Evolutionary conservation across 2,797 vertebrate genomes (phyloP).

Genomic region (Ctenochaetus hawaiiensis): DNA sequence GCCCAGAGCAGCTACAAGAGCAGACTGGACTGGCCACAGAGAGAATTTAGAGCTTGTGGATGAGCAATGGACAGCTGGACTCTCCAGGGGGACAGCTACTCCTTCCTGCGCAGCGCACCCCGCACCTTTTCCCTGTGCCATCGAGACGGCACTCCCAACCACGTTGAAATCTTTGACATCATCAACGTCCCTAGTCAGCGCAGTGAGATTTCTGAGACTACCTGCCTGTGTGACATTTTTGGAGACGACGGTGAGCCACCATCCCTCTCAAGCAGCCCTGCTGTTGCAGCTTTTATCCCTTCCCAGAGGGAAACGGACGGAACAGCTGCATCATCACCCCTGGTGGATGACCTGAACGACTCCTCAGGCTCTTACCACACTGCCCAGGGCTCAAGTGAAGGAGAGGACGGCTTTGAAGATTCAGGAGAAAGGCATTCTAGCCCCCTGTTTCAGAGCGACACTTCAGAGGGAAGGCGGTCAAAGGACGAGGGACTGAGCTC

Average conservation of each 20-base stretch:
- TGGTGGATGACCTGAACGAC: constrained; percentile 82
- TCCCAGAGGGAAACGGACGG: constrained; percentile 65
- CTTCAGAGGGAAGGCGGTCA: constrained; percentile 44
- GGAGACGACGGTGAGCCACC: constrained; percentile 83
- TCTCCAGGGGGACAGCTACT: constrained; percentile 86
- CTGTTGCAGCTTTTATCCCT: constrained; percentile 66
- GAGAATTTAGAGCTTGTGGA: constrained; percentile 75
- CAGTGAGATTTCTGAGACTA: constrained; percentile 86
- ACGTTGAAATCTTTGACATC: constrained; percentile 88
- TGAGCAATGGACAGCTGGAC: constrained; percentile 88
- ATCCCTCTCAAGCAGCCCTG: constrained; percentile 80
- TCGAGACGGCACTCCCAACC: constrained; percentile 85
- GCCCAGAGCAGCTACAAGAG: constrained; percentile 58
- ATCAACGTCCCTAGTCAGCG: constrained; percentile 80
- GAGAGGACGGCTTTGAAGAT: constrained; percentile 87
- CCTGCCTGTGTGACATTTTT: constrained; percentile 89
- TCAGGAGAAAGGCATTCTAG: constrained; percentile 72
- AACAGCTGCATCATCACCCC: constrained; percentile 61
- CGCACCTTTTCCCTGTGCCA: constrained; percentile 79
- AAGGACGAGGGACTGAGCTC: constrained; percentile 42
- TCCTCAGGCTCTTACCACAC: constrained; percentile 87
- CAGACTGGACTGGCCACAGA: constrained; percentile 70
- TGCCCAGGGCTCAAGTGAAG: constrained; percentile 85
- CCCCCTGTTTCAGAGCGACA: constrained; percentile 49
- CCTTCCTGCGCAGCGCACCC: constrained; percentile 82